A percentile compares a stretch with the other conserved stretches of the same genome.
phyloP scores from a whole-genome alignment of 2,888 invertebrate genomes.

The Caenorhabditis zanzibari region DNA sequence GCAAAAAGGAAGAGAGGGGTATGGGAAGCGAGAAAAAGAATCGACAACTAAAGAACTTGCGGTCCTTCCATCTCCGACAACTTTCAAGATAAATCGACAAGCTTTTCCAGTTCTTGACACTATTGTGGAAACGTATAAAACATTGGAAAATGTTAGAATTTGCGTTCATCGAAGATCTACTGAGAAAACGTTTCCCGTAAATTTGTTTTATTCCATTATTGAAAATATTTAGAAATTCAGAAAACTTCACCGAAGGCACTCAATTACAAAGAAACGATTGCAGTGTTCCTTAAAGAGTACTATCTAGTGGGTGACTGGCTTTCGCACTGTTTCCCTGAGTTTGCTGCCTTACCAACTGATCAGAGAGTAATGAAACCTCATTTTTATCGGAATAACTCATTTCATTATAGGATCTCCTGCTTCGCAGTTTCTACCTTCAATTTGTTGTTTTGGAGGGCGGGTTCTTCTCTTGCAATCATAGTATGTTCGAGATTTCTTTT shows the following conservation, averaged over 20 bases:
- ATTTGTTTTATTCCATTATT: neutral
- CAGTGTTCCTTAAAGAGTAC: slow-evolving; percentile 61
- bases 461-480: slow-evolving; percentile 58
- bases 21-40: slow-evolving; percentile 60
- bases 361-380: slow-evolving; percentile 56
- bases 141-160: slow-evolving; percentile 26
- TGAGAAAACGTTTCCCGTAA: slow-evolving; percentile 8
- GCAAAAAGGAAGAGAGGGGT: slow-evolving; percentile 67
- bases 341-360: slow-evolving; percentile 42
- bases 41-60: slow-evolving; percentile 4
- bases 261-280: slow-evolving; percentile 69
- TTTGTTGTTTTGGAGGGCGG: slow-evolving; percentile 70
- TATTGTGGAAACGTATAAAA: slow-evolving; percentile 41
- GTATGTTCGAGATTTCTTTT: slow-evolving; percentile 34
- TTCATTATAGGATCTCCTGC: slow-evolving; percentile 43
- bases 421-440: slow-evolving; percentile 67
- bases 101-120: slow-evolving; percentile 50
- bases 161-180: slow-evolving; percentile 27
- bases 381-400: neutral
- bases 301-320: slow-evolving; percentile 68
- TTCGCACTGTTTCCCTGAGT: slow-evolving; percentile 61
- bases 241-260: slow-evolving; percentile 55
- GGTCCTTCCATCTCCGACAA: neutral
- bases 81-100: slow-evolving; percentile 29
- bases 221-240: slow-evolving; percentile 16